These are phyloP conservation scores for Labeo rohita DNA, from an alignment of 2,113 vertebrate species.

Conservation along the genomic window DNA sequence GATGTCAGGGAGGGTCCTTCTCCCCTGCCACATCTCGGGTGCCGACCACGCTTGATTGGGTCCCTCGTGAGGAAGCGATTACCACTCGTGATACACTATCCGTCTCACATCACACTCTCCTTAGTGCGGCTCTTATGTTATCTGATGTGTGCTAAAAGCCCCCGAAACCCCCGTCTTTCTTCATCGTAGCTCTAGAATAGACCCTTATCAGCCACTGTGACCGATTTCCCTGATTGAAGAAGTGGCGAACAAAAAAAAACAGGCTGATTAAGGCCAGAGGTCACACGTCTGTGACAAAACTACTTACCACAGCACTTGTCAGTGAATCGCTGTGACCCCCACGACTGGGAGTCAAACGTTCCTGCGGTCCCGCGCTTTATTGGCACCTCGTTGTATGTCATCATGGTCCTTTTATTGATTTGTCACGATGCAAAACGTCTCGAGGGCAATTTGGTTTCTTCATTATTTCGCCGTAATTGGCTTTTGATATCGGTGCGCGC, in stretches of 20 bases:
- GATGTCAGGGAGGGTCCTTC: conserved; percentile 57
- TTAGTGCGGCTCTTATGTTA: conserved; percentile 68
- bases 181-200: conserved; percentile 51
- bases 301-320: conserved; percentile 51
- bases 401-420: conserved; percentile 65
- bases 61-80: conserved; percentile 53
- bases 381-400: conserved; percentile 56
- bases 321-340: conserved; percentile 38
- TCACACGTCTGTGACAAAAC: conserved; percentile 64
- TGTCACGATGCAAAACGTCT: conserved; percentile 58
- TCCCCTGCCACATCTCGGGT: conserved; percentile 36
- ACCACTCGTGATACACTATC: conserved; percentile 62
- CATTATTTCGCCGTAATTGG: conserved; percentile 72
- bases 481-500: conserved; percentile 51
- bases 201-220: conserved; percentile 63
- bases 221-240: conserved; percentile 56
- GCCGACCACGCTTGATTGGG: conserved; percentile 1
- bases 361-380: conserved; percentile 47
- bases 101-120: conserved; percentile 64
- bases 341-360: conserved; percentile 10
- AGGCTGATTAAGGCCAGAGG: conserved; percentile 75
- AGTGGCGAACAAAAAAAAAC: conserved; percentile 32
- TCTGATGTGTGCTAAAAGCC: conserved; percentile 63
- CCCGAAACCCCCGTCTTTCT: conserved; percentile 44
- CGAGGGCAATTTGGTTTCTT: conserved; percentile 69